These are phyloP conservation scores for Sorex fumeus DNA, from an alignment of 2,113 vertebrate species.

Conservation along the genomic window DNA sequence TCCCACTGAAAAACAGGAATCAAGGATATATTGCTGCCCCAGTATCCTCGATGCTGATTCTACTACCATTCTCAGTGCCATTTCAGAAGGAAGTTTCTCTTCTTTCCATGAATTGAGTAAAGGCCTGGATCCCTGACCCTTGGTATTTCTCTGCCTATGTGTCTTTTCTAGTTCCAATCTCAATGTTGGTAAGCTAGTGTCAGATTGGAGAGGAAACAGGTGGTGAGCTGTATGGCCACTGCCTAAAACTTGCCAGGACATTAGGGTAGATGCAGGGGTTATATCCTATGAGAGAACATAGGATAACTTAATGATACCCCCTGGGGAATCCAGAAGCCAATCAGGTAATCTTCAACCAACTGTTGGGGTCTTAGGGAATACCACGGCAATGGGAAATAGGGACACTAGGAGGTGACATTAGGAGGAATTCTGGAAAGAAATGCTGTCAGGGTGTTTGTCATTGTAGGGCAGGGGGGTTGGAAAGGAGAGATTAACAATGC, in stretches of 20 bases:
- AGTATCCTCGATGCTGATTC: no score
- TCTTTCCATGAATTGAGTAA: not conserved
- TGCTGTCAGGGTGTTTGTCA: not conserved
- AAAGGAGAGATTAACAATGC: not conserved
- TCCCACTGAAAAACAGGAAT: slow-evolving; percentile 8
- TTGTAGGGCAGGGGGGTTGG: not conserved
- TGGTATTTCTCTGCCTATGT: not conserved
- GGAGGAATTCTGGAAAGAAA: slow-evolving; percentile 14
- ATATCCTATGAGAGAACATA: not conserved
- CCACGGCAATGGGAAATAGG: not conserved
- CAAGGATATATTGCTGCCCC: not conserved
- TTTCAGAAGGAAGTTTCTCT: not conserved
- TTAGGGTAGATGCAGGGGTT: not conserved
- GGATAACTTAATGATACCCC: not conserved
- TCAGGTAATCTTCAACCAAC: not conserved
- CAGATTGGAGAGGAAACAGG: not conserved
- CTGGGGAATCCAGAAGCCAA: not conserved
- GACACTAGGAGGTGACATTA: not conserved
- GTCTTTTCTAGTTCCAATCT: not conserved
- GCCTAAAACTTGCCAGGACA: not conserved
- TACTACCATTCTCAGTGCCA: no score
- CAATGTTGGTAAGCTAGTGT: not conserved
- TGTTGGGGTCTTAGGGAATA: not conserved
- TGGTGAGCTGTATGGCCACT: not conserved
- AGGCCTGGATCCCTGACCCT: not conserved